Percentiles rank a stretch among this genome's conserved stretches.
Conservation (phyloP, 1,140 invertebrate genomes). For the Orussus abietinus region DNA sequence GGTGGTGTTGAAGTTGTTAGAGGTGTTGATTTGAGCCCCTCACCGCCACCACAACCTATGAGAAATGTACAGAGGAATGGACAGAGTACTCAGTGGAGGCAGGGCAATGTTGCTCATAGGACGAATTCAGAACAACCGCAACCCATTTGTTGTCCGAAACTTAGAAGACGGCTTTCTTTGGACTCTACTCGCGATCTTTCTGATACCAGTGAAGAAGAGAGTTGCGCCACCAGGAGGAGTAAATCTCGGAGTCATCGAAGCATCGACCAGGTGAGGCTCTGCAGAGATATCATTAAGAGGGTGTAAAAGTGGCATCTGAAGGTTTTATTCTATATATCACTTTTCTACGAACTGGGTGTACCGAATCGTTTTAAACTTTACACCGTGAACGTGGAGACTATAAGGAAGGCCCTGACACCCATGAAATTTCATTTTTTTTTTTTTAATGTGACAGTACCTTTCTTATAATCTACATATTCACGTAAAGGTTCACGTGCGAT, state of each 20-base stretch:
- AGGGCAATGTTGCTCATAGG: conserved; percentile 31
- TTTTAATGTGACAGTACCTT: too few species aligned
- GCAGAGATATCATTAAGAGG: too few species aligned
- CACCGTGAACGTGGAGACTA: too few species aligned
- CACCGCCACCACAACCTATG: conserved; percentile 38
- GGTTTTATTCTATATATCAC: too few species aligned
- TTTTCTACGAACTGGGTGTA: too few species aligned
- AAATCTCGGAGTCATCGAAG: conserved; percentile 60
- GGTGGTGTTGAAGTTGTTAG: conserved; percentile 43
- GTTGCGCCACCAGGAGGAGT: conserved; percentile 46
- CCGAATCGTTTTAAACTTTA: too few species aligned
- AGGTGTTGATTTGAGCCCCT: conserved; percentile 47
- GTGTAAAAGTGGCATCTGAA: too few species aligned
- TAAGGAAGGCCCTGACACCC: too few species aligned
- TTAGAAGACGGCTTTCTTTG: conserved; percentile 62
- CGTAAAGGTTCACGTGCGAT: background rate
- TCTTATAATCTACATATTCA: too few species aligned
- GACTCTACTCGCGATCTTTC: conserved; percentile 68
- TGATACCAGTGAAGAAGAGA: conserved; percentile 63
- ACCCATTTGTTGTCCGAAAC: conserved; percentile 39
- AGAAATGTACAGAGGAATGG: conserved; percentile 55
- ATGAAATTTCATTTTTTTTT: too few species aligned
- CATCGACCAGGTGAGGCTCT: conserved; percentile 58
- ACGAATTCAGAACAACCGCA: conserved; percentile 42
- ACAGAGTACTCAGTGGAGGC: conserved; percentile 47